Conservation (phyloP, 2,797 vertebrate genomes). For the Apogon talboti region DNA sequence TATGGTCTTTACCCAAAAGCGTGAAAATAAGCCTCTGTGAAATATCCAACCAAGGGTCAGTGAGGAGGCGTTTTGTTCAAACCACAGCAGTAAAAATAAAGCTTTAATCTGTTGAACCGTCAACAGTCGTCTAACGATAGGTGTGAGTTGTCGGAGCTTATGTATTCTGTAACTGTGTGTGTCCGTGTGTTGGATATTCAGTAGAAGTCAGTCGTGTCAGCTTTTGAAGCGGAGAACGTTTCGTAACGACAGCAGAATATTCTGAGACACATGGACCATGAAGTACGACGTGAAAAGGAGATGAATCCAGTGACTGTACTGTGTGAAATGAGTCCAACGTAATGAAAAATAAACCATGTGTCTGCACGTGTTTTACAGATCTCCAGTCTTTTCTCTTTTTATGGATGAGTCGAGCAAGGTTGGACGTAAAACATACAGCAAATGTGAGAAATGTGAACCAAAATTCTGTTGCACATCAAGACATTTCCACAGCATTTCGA, state of each 20-base stretch:
- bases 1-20: conserved; percentile 13
- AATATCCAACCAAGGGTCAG: conserved; percentile 12
- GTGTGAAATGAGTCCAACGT: conserved; percentile 20
- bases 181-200: conserved; percentile 30
- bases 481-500: no score
- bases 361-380: background rate
- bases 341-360: background rate
- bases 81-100: conserved; percentile 42
- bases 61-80: conserved; percentile 16
- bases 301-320: conserved; percentile 42
- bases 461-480: no score
- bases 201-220: conserved; percentile 15
- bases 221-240: conserved; percentile 18
- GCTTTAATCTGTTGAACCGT: conserved; percentile 72
- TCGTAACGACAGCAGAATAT: conserved; percentile 13
- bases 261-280: background rate
- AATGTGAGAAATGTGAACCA: no score
- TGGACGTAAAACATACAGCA: no score
- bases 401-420: no score
- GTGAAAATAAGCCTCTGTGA: conserved; percentile 25
- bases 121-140: conserved; percentile 71
- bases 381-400: no score
- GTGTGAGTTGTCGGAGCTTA: conserved; percentile 36
- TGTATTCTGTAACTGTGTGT: conserved; percentile 15
- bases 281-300: conserved; percentile 15